phyloP scores from a whole-genome alignment of 2,888 invertebrate species.

The Beris morrisii region DNA sequence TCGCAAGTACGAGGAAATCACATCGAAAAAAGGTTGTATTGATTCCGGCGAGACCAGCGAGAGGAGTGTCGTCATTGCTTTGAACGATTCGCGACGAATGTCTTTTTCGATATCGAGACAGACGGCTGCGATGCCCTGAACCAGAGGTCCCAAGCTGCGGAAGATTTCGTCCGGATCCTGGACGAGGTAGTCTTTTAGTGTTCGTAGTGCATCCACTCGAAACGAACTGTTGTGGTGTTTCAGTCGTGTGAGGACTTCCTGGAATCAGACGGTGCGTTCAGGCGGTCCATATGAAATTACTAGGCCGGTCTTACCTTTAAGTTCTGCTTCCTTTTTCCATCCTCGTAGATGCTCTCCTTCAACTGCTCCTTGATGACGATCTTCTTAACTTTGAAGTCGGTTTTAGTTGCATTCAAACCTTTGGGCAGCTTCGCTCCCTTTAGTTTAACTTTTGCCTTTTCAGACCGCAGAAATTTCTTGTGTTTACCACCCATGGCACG shows the following conservation, averaged over 20 bases:
- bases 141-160: slow-evolving; percentile 65
- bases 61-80: slow-evolving; percentile 55
- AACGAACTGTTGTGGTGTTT: slow-evolving; percentile 57
- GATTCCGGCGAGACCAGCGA: slow-evolving; percentile 42
- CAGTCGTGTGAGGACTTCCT: slow-evolving; percentile 57
- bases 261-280: slow-evolving; percentile 12
- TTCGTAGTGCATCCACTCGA: slow-evolving; percentile 49
- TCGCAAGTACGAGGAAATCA: slow-evolving; percentile 76
- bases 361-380: slow-evolving; percentile 82
- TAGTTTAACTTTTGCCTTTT: slow-evolving; percentile 87
- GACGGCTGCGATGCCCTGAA: slow-evolving; percentile 70
- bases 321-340: slow-evolving; percentile 73
- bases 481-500: slow-evolving; percentile 55
- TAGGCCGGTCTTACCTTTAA: slow-evolving; percentile 49
- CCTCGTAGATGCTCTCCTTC: slow-evolving; percentile 65
- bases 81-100: slow-evolving; percentile 58
- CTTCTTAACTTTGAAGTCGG: slow-evolving; percentile 85
- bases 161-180: slow-evolving; percentile 54
- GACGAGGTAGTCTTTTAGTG: slow-evolving; percentile 53
- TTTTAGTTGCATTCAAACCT: slow-evolving; percentile 86
- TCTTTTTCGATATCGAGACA: slow-evolving; percentile 71
- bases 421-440: slow-evolving; percentile 82
- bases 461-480: slow-evolving; percentile 76
- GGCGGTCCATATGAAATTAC: neutral
- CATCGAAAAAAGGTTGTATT: slow-evolving; percentile 69